A percentile compares a stretch with the other conserved stretches of the same genome.
These are phyloP conservation scores for Aphelocoma californica DNA, from an alignment of 2,797 vertebrate genomes.

Conservation along the genomic window DNA sequence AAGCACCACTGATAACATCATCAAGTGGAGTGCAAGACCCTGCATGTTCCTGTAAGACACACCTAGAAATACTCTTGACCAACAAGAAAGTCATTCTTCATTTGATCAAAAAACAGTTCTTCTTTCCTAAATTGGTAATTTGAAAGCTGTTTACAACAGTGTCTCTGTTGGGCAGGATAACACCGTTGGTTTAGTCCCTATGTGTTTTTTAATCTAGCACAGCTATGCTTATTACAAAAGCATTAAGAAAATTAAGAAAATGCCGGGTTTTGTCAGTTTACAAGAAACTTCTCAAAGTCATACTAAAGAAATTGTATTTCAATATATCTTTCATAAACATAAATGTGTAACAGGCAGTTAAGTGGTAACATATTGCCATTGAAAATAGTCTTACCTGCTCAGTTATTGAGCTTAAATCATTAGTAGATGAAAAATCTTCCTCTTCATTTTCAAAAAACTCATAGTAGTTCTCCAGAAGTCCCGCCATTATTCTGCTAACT, in stretches of 20 bases:
- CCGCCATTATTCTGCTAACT: constrained; percentile 90
- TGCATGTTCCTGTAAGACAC: background rate
- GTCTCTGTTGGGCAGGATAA: background rate
- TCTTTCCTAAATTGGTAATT: background rate
- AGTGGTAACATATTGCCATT: background rate
- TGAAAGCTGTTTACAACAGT: background rate
- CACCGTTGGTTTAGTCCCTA: background rate
- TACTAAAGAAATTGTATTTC: background rate
- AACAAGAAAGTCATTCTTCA: background rate
- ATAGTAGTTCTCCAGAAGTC: constrained; percentile 94
- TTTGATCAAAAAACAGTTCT: background rate
- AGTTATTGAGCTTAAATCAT: constrained; percentile 95
- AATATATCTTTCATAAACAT: background rate
- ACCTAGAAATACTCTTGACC: background rate
- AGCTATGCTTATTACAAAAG: background rate
- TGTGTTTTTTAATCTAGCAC: accelerated
- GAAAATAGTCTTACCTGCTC: constrained; percentile 84
- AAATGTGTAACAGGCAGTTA: background rate
- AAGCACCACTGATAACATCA: background rate
- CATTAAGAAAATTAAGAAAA: background rate
- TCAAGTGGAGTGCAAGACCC: background rate
- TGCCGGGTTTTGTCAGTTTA: background rate
- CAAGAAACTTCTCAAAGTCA: background rate
- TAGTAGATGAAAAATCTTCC: constrained; percentile 92
- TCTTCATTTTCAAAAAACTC: constrained; percentile 95